Base-by-base conservation (phyloP, 2,113 vertebrate species). In the Argyrosomus japonicus region DNA sequence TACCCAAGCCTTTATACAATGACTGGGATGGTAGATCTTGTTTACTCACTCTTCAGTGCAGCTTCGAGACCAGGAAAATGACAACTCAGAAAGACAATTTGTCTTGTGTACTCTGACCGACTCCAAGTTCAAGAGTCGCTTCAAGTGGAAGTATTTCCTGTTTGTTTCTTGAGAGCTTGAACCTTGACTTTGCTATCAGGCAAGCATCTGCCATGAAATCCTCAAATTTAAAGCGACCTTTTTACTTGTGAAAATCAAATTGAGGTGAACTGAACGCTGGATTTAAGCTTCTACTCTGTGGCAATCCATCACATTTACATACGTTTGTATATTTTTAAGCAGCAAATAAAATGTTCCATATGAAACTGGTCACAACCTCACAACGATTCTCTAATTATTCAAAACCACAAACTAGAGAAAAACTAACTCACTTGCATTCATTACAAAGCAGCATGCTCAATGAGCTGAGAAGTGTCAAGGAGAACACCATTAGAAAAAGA, bases 111-210 rank as follows among this genome's bases (percentile, higher is more conserved):
- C 69, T 65, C 48, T 63, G 48, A 68, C 47, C 5, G 14, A 73
- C 56, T 76, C 43, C 79, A 65, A 79, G 80, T 89, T 89, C 79
- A 83, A 87, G 77, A 81, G 83, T 47, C 27, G 9, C 36, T 70
- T 77, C 15, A 56, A 83, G 65, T 84, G 29, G 65, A 89, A 53
- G 72, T 17, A 85, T 87, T 92, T 93, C 85, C 84, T 87, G 84
- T 89, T 88, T 88, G 81, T 78, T 67, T 77, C 48, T 58, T 6
- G 11, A 68, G 47, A 68, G 11, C 3, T 23, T 56, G 9, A 67
- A 65, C 61, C 70, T 70, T 27, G 19, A 23, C 29, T 62, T 53
- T 63, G 43, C 64, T 64, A 14, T 73, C 29, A 56, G 56, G 18
- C 43, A 54, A 53, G 67, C 9, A 43, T 51, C 17, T 65, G 7